Evolutionary conservation across 2,888 invertebrate species (phyloP), one percentile per base, ranked within the genome.

Genomic region (Caenorhabditis sp.): DNA sequence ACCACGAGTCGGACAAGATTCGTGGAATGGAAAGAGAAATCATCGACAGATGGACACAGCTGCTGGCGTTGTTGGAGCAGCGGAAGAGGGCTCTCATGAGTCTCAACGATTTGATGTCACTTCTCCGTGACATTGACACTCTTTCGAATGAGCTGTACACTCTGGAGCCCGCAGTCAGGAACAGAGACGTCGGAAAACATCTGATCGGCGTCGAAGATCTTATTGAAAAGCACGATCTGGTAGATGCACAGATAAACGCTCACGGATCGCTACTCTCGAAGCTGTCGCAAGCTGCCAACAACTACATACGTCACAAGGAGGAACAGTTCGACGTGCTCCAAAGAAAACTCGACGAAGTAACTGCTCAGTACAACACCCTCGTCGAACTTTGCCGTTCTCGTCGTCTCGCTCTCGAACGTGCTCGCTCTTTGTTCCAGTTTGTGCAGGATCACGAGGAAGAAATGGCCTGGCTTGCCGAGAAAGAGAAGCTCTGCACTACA

Each of bases 381-480:
- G 91, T 93, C 13, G 93, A 93, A 48, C 92, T 93, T 37, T 93
- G 93, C 43, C 93, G 93, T 62, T 93, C 93, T 84, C 92, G 96
- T 7, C 93, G 95, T 79, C 93, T 63, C 3, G 92, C 94, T 13
- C 91, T 99, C 13, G 96, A 97, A 89, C 95, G 96, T 87, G 95
- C 96, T 0, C 92, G 95, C 72, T 94, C 95, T 88, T 94, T 95
- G 87, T 96, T 94, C 91, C 95, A 96, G 90, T 96, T 98, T 90
- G 91, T 82, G 9, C 95, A 96, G 90, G 97, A 98, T 89, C 94
- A 95, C 85, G 97, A 98, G 86, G 98, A 98, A 87, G 98, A 98
- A 90, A 96, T 97, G 91, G 93, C 95, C 0, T 98, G 98, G 97
- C 92, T 98, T 62, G 93, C 94, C 0, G 98, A 99, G 89, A 96